Conservation (phyloP, 2,113 vertebrate species). For the Rallus limicola region DNA sequence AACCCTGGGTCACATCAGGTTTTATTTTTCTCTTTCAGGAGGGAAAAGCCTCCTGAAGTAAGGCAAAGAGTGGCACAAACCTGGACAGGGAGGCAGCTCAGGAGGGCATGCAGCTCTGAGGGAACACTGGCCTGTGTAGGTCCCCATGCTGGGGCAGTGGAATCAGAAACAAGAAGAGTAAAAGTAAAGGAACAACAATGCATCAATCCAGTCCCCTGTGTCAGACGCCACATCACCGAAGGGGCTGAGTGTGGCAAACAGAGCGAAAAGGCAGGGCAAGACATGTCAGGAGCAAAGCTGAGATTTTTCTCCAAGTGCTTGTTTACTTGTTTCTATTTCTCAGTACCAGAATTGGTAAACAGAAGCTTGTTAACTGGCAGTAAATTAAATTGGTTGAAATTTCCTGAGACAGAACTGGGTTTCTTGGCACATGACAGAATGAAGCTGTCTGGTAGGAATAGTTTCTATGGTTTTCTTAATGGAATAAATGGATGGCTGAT, state of each 20-base stretch:
- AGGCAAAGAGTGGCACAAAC: neutral
- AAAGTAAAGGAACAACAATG: neutral
- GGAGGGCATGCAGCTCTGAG: neutral
- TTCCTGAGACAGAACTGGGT: neutral
- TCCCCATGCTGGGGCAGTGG: neutral
- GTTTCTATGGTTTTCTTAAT: neutral
- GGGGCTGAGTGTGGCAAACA: neutral
- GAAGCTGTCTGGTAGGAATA: neutral
- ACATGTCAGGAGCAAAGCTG: neutral
- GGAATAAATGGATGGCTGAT: neutral
- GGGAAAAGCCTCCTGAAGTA: neutral
- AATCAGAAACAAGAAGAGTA: neutral
- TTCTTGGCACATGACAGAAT: neutral
- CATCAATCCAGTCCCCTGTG: neutral
- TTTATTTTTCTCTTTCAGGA: neutral
- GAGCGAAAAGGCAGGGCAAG: neutral
- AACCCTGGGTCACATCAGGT: neutral
- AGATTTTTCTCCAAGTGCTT: neutral
- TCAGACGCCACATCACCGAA: accelerated
- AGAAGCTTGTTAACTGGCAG: neutral
- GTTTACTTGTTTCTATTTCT: neutral
- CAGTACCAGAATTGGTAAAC: neutral
- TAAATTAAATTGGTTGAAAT: neutral
- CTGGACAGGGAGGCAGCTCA: neutral
- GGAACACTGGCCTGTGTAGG: accelerated